Evolutionary conservation across 2,113 vertebrate species (phyloP).

Genomic region (Eolophus roseicapilla): DNA sequence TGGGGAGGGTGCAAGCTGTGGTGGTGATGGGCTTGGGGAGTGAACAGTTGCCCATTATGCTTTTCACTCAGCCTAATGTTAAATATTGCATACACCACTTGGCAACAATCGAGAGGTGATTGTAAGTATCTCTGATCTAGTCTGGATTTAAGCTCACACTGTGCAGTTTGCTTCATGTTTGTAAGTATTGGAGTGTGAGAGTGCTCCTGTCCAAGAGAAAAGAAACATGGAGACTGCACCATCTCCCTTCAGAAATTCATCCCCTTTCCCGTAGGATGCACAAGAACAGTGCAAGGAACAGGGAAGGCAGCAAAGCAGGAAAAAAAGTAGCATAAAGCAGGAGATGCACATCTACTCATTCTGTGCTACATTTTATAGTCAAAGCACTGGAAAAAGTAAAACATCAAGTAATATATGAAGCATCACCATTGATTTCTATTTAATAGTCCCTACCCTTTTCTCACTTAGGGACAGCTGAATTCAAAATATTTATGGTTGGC

Average conservation of each 20-base stretch:
- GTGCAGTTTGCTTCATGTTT: background rate
- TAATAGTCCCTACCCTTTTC: slow-evolving; percentile 23
- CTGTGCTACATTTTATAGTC: slow-evolving; percentile 1
- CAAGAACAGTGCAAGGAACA: background rate
- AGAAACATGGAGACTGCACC: background rate
- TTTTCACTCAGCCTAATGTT: background rate
- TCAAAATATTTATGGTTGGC: slow-evolving; percentile 42
- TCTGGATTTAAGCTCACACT: background rate
- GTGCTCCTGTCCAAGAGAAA: background rate
- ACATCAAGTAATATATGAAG: background rate
- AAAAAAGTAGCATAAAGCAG: background rate
- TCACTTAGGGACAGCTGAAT: background rate
- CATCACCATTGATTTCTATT: slow-evolving; percentile 50
- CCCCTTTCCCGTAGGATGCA: background rate
- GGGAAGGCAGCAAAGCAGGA: background rate
- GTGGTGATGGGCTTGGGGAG: background rate
- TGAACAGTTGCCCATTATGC: background rate
- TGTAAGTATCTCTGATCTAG: background rate
- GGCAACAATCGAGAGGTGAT: background rate
- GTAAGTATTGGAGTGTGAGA: background rate
- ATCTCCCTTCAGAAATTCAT: background rate
- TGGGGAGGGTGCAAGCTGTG: background rate
- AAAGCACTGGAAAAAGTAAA: slow-evolving; percentile 10
- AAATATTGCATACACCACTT: background rate
- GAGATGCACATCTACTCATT: slow-evolving; percentile 6